Conservation (phyloP, 1,140 invertebrate species). For the Choristoneura fumiferana region DNA sequence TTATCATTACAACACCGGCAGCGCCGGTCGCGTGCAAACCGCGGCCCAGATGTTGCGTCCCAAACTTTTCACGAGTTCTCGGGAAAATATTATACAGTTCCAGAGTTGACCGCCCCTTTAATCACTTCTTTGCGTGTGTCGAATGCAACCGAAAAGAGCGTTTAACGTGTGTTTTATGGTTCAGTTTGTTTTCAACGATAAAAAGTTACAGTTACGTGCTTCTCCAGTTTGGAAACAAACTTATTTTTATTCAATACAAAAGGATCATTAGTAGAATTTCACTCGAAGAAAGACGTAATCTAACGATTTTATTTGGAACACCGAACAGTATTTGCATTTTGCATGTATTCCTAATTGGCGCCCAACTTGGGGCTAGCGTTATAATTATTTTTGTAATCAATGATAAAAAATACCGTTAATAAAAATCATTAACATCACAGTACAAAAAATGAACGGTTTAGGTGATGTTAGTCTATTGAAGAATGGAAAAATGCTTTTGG, state of each 20-base stretch:
- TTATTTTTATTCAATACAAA: too few relatives aligned
- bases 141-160: conserved; percentile 53
- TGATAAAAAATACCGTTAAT: background rate
- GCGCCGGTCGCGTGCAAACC: conserved; percentile 38
- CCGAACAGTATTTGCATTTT: too few relatives aligned
- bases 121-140: conserved; percentile 68
- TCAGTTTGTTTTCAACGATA: conserved; percentile 20
- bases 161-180: conserved; percentile 56
- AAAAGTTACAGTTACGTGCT: conserved; percentile 10
- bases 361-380: conserved; percentile 33
- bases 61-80: conserved; percentile 71
- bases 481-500: conserved; percentile 53
- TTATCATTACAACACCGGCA: conserved; percentile 38
- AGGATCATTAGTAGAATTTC: too few relatives aligned
- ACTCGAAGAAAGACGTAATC: too few relatives aligned
- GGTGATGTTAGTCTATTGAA: conserved; percentile 32
- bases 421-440: background rate
- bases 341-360: conserved; percentile 27
- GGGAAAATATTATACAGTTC: conserved; percentile 45
- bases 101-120: conserved; percentile 50
- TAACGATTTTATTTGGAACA: too few relatives aligned
- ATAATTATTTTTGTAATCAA: background rate
- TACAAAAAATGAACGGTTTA: conserved; percentile 28
- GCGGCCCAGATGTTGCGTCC: conserved; percentile 21
- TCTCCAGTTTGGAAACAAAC: background rate